Percentiles rank a stretch among this genome's conserved stretches.
Conservation (phyloP, 2,113 vertebrate genomes). For the Tupaia tana region DNA sequence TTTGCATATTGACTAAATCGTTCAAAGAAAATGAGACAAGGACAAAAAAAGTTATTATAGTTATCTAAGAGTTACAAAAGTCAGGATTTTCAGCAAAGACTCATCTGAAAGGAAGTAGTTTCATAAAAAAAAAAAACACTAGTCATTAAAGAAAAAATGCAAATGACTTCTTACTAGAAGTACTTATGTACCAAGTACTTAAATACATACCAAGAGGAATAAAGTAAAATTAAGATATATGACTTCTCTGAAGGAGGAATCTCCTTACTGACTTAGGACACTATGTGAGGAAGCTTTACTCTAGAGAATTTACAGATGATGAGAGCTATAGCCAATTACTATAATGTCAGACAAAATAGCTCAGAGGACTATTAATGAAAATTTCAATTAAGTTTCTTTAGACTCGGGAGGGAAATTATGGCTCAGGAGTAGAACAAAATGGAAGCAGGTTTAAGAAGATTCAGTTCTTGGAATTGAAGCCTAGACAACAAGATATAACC, state of each 20-base stretch:
- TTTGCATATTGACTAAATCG: background rate
- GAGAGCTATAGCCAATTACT: background rate
- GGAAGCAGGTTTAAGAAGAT: conserved; percentile 20
- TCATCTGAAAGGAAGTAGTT: background rate
- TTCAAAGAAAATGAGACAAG: conserved; percentile 36
- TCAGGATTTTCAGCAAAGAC: conserved; percentile 43
- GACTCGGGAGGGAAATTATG: background rate
- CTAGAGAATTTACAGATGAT: conserved; percentile 32
- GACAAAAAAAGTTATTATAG: background rate
- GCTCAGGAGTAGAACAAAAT: background rate
- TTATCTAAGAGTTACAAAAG: conserved; percentile 8
- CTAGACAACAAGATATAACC: conserved; percentile 14
- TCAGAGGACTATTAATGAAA: background rate
- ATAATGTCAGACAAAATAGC: background rate
- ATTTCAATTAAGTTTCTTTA: background rate
- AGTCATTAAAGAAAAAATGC: background rate
- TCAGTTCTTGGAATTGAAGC: background rate
- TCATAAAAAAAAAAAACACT: conserved; percentile 35
- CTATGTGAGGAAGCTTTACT: conserved; percentile 37
- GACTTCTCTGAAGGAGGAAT: background rate
- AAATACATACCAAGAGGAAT: background rate
- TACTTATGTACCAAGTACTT: conserved; percentile 5
- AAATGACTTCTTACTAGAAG: background rate
- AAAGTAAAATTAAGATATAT: conserved; percentile 29
- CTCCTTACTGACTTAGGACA: conserved; percentile 46